Conservation (phyloP, 2,888 invertebrate genomes). For the Neria commutata region DNA sequence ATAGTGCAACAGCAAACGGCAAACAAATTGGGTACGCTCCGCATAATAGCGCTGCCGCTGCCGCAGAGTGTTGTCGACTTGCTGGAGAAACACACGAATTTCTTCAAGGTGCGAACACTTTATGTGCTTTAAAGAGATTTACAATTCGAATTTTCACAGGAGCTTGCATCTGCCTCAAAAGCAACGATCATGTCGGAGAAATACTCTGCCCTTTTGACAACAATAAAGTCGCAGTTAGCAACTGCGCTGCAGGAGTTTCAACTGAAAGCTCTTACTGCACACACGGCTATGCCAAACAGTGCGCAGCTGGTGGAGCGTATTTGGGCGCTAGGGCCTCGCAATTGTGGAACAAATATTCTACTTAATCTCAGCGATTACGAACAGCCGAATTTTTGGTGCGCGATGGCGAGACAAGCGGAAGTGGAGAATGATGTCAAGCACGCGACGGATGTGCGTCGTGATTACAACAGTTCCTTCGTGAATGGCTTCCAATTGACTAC, state of each 20-base stretch:
- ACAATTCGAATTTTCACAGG: constrained; percentile 31
- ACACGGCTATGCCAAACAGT: constrained; percentile 66
- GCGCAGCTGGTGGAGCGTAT: constrained; percentile 69
- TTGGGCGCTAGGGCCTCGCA: constrained; percentile 92
- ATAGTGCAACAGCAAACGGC: constrained; percentile 69
- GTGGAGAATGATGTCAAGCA: constrained; percentile 38
- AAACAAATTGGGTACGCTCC: constrained; percentile 74
- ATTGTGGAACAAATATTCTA: constrained; percentile 88
- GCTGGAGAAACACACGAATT: constrained; percentile 73
- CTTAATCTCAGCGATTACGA: constrained; percentile 80
- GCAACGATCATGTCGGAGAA: constrained; percentile 51
- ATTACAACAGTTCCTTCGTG: constrained; percentile 79
- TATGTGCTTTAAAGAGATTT: background rate
- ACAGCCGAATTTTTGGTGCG: constrained; percentile 66
- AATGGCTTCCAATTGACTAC: constrained; percentile 88
- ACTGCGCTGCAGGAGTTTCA: constrained; percentile 68
- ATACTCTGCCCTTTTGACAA: constrained; percentile 37
- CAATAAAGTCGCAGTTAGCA: constrained; percentile 66
- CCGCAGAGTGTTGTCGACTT: constrained; percentile 73
- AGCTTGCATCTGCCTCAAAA: constrained; percentile 43
- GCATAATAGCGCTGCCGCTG: constrained; percentile 78
- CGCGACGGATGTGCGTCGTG: constrained; percentile 64
- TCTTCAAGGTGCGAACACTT: constrained; percentile 68
- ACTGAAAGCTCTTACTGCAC: constrained; percentile 62
- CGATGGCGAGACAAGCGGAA: constrained; percentile 38